Base-by-base conservation (phyloP, 2,888 invertebrate species). In the Theretra japonica region DNA sequence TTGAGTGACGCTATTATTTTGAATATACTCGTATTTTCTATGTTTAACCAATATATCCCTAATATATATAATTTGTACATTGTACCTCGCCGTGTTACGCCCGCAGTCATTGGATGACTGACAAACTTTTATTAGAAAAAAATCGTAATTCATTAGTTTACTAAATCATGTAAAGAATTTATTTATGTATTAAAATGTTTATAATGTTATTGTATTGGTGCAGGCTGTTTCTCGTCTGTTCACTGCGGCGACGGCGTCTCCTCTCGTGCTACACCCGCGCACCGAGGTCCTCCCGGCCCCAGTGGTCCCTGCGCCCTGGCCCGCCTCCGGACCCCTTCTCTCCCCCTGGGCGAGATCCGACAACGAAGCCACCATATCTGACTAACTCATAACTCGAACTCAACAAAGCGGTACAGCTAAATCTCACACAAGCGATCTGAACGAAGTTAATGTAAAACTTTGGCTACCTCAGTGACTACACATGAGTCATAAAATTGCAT, bases 271-370 rank as follows among this genome's bases (percentile, higher is more conserved):
- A 82, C 84, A 91, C 85, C 88, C 96, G 75, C 84, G 93, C 21
- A 87, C 92, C 80, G 91, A 91, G 76, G 75, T 92, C 19, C 83
- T 94, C 23, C 93, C 93, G 0, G 90, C 91, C 1, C 92, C 93
- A 0, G 87, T 87, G 0, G 83, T 91, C 2, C 87, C 92, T 1
- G 88, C 91, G 0, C 89, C 92, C 19, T 93, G 93, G 93, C 89
- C 92, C 0, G 90, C 91, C 0, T 86, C 92, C 7, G 93, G 89
- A 1, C 94, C 94, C 0, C 84, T 90, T 0, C 82, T 93, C 3
- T 92, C 93, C 0, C 93, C 94, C 2, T 94, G 94, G 94, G 94
- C 79, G 17, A 85, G 94, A 78, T 93, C 94, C 25, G 94, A 93
- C 81, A 89, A 92, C 75, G 94, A 92, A 4, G 90, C 90, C 1